phyloP scores from a whole-genome alignment of 1,140 invertebrate species.

The Coptotermes formosanus region DNA sequence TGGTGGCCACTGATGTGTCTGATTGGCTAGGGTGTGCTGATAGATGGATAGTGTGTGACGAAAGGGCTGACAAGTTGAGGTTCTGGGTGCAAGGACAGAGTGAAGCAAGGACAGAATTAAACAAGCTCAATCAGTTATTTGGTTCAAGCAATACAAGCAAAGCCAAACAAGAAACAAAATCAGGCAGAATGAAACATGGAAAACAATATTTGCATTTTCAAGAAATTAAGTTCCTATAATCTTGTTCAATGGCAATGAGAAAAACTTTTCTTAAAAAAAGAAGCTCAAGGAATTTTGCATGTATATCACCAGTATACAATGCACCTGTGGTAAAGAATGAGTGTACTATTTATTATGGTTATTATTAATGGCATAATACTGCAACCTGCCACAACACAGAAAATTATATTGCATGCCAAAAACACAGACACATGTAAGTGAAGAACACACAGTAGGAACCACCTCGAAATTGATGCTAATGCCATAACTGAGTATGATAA shows the following conservation, averaged over 20 bases:
- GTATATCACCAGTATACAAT: too few relatives aligned
- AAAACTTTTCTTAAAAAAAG: neutral
- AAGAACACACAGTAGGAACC: too few relatives aligned
- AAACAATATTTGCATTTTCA: neutral
- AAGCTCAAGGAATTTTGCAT: too few relatives aligned
- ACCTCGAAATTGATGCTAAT: too few relatives aligned
- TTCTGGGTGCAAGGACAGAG: neutral
- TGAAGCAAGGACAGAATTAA: constrained; percentile 15
- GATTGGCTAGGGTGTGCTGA: neutral
- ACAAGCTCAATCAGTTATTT: constrained; percentile 29
- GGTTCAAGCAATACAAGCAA: neutral
- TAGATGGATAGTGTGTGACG: constrained; percentile 7
- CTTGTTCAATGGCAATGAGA: neutral
- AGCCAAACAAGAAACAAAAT: neutral
- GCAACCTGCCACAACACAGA: too few relatives aligned
- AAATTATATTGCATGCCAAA: too few relatives aligned
- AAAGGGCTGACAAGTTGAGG: constrained; percentile 7
- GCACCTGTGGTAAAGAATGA: too few relatives aligned
- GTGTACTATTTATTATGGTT: too few relatives aligned
- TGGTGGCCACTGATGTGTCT: neutral
- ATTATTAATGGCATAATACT: too few relatives aligned
- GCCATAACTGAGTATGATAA: too few relatives aligned
- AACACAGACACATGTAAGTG: too few relatives aligned
- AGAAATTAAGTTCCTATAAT: neutral
- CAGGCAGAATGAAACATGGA: neutral